Base-by-base conservation (phyloP, 1,140 invertebrate genomes). In the Hydropsyche tenuis region DNA sequence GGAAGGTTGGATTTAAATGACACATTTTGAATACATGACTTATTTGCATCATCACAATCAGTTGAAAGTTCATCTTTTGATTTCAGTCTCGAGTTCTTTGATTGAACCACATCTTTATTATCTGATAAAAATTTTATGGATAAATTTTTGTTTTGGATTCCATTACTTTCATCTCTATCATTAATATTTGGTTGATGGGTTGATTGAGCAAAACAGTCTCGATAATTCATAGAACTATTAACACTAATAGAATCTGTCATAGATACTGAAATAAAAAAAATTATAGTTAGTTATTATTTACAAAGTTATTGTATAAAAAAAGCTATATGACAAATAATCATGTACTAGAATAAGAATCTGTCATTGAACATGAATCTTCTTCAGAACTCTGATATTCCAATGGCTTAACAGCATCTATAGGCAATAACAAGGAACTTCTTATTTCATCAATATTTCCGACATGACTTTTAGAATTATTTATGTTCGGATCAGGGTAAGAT, bases 301-400 rank as follows among this genome's bases (percentile, higher is more conserved):
- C 1, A 20, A 1, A 12, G 18, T 12, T 1, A 46, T 20, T 53
- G 18, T 20, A 3, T 53, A 6, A 53, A n/a, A 20, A 20, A 12
- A 12, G 18, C 16, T 51, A 51, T 16, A 53, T 20, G 11, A 53
- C 9, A 20, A 53, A 53, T 3, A 53, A 20, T n/a, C 1, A 20
- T 20, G 2, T 53, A 60, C 56, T 20, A 27, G 56, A 25, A 12
- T 56, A 71, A 11, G 73, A 77, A 66, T 77, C 76, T 25, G 56
- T 56, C 3, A 72, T 75, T 11, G 76, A 77, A 9, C 71, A 51
- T 1, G 80, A 78, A 23, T 83, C 82, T 43, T 84, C 83, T 45
- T 84, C 83, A 27, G 80, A 81, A 0, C 82, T 83, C 71, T 83
- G 82, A 73, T 84, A 84, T 77, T 84, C 83, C 9, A 85, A 68